Percentiles rank a stretch among this genome's conserved stretches.
Evolutionary conservation across 1,140 invertebrate species (phyloP).

Genomic region (Rhyzopertha dominica): DNA sequence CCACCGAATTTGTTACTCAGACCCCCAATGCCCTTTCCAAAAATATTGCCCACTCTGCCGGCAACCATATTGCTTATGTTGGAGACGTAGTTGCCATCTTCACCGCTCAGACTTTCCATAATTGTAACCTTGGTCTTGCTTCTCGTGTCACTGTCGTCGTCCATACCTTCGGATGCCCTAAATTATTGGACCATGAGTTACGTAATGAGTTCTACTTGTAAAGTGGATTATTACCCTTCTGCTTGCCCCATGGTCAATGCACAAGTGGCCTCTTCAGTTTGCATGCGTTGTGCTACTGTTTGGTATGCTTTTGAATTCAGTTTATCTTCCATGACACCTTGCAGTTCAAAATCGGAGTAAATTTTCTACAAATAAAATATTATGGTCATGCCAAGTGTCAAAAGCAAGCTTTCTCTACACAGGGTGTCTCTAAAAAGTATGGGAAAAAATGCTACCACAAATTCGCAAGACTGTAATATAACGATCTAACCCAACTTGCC

Average conservation of each 20-base stretch:
- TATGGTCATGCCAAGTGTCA: no score
- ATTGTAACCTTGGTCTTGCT: constrained; percentile 61
- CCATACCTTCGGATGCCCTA: constrained; percentile 52
- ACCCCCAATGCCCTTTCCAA: constrained; percentile 77
- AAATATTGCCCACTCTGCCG: constrained; percentile 73
- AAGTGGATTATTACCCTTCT: constrained; percentile 48
- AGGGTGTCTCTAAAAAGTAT: no score
- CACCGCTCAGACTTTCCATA: constrained; percentile 56
- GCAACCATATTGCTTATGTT: constrained; percentile 69
- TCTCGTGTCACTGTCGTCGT: constrained; percentile 59
- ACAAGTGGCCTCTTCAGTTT: constrained; percentile 95
- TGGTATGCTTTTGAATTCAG: constrained; percentile 97
- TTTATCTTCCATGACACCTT: constrained; percentile 97
- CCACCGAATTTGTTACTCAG: constrained; percentile 74
- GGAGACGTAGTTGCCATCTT: constrained; percentile 60
- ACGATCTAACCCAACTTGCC: no score
- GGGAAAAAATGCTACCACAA: no score
- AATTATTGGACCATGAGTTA: constrained; percentile 10
- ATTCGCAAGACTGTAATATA: no score
- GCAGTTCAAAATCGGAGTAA: constrained; percentile 97
- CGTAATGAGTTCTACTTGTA: not conserved
- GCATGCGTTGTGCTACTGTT: constrained; percentile 86
- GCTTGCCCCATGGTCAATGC: constrained; percentile 76
- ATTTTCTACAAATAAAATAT: no score
- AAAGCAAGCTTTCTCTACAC: no score